Evolutionary conservation across 2,113 vertebrate genomes (phyloP).

Genomic region (Esox niger): DNA sequence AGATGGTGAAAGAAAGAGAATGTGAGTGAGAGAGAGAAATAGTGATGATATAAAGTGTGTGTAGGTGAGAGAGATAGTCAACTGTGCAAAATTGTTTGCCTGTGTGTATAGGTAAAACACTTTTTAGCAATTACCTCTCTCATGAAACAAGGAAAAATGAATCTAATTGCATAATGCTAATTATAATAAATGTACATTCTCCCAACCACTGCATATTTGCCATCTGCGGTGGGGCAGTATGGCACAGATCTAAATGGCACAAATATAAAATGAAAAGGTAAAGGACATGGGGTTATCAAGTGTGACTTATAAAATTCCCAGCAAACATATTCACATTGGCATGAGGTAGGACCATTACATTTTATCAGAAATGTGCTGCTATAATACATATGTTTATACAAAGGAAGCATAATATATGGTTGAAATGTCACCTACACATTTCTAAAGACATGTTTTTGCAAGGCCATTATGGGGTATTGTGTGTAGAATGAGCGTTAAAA

Average conservation of each 20-base stretch:
- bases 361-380: too few relatives aligned
- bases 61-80: conserved; percentile 15
- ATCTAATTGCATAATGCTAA: conserved; percentile 40
- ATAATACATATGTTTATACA: too few relatives aligned
- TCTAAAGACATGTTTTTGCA: too few relatives aligned
- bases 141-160: conserved; percentile 13
- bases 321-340: too few relatives aligned
- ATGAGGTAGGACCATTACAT: too few relatives aligned
- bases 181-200: conserved; percentile 10
- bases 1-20: not conserved
- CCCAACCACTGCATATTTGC: conserved; percentile 13
- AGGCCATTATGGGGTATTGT: too few relatives aligned
- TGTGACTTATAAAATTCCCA: too few relatives aligned
- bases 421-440: too few relatives aligned
- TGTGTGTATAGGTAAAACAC: conserved; percentile 29
- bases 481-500: too few relatives aligned
- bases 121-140: conserved; percentile 40
- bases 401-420: too few relatives aligned
- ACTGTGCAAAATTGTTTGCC: conserved; percentile 6
- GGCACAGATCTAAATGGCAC: conserved; percentile 6
- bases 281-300: conserved; percentile 13
- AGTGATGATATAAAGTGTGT: conserved; percentile 11
- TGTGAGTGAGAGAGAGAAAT: not conserved
- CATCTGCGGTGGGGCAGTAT: conserved; percentile 9
- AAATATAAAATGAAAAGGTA: conserved; percentile 2